phyloP scores from a whole-genome alignment of 2,797 vertebrate species.

The Champsocephalus esox region DNA sequence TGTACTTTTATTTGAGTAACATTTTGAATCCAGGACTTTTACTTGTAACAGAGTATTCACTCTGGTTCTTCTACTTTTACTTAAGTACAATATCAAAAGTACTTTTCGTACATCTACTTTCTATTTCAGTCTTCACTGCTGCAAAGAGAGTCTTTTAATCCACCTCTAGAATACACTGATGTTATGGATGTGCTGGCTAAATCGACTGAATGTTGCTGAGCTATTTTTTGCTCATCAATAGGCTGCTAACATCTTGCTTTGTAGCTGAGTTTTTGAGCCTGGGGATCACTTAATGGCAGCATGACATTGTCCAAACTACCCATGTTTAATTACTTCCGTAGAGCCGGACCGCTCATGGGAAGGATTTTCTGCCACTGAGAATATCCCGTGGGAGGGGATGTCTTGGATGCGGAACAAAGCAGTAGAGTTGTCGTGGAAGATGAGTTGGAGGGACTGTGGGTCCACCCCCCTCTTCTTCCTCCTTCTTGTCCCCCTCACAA shows the following conservation, averaged over 20 bases:
- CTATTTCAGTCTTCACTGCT: neutral
- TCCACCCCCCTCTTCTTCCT: constrained; percentile 33
- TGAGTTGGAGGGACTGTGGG: constrained; percentile 48
- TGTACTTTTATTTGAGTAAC: too few species aligned
- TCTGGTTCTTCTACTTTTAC: too few species aligned
- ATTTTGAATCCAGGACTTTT: too few species aligned
- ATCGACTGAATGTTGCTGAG: constrained; percentile 3
- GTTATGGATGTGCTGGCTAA: neutral
- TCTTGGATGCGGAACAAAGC: constrained; percentile 82
- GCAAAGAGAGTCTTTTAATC: neutral
- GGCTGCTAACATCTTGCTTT: constrained; percentile 30
- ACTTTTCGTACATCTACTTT: too few species aligned
- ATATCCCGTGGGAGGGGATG: constrained; percentile 47
- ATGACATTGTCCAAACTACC: constrained; percentile 82
- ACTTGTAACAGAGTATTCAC: too few species aligned
- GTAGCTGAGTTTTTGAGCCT: constrained; percentile 56
- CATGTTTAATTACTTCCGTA: constrained; percentile 84
- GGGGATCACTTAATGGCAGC: constrained; percentile 74
- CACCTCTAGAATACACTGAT: neutral
- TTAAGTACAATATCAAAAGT: too few species aligned
- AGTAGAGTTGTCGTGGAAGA: constrained; percentile 61
- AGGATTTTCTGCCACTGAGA: constrained; percentile 78
- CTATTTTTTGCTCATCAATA: constrained; percentile 43
- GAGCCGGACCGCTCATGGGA: constrained; percentile 73
- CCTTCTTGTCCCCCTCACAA: constrained; percentile 41